phyloP scores from a whole-genome alignment of 2,888 invertebrate genomes.

The Acleris emargana region DNA sequence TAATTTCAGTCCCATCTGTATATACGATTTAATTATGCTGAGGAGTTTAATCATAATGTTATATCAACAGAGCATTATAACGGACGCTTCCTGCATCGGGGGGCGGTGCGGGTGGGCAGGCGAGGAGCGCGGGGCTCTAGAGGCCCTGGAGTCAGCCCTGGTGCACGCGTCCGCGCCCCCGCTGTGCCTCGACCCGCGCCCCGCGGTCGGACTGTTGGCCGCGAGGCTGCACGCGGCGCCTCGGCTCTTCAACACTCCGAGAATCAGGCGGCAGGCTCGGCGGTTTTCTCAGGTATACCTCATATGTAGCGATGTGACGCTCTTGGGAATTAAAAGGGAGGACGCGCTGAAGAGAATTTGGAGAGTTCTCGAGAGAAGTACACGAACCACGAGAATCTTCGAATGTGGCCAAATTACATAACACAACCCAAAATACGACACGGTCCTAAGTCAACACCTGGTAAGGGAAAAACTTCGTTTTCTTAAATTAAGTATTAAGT shows the following conservation, averaged over 20 bases:
- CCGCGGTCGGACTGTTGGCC: constrained; percentile 89
- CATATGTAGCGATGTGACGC: not conserved
- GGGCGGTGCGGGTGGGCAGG: constrained; percentile 85
- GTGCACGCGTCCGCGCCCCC: constrained; percentile 94
- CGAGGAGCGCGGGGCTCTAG: constrained; percentile 87
- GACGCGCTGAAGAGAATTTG: too few species aligned
- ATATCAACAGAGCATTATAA: constrained; percentile 82
- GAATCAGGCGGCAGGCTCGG: constrained; percentile 89
- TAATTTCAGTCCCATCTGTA: too few species aligned
- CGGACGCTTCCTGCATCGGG: constrained; percentile 85
- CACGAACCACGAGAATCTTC: too few species aligned
- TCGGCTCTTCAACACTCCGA: constrained; percentile 88
- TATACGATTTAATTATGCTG: too few species aligned
- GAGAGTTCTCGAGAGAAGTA: too few species aligned
- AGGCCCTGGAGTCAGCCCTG: constrained; percentile 91
- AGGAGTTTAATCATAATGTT: not conserved
- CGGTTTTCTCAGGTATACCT: constrained; percentile 89
- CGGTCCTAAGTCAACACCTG: too few species aligned
- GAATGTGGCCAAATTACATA: too few species aligned
- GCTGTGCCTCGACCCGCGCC: constrained; percentile 94
- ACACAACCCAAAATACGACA: too few species aligned
- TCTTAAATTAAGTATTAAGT: too few species aligned
- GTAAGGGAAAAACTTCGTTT: too few species aligned
- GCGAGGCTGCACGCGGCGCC: constrained; percentile 90
- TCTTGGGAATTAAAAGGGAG: too few species aligned